Evolutionary conservation across 2,113 vertebrate genomes (phyloP), one percentile per base, ranked within the genome.

Genomic region (Charadrius vociferus): DNA sequence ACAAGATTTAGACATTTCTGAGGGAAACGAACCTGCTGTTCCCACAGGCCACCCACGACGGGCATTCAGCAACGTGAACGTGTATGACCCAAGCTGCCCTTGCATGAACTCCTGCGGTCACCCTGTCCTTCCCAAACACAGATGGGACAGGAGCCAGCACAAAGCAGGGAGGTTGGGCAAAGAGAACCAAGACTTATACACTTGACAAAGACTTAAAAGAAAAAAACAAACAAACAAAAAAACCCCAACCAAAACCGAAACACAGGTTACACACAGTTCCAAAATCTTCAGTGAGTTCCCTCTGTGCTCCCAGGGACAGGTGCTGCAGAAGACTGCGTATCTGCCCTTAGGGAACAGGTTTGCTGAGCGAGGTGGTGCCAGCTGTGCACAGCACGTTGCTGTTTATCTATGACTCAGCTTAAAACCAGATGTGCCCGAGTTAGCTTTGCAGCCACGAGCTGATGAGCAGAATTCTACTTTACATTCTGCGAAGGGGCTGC

Each of bases 91-190:
- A 0, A 12, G 32, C 12, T 10, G 43, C 22, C 19, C 14, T 24
- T 5, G 30, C 15, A 3, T 3, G 12, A 8, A 8, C 26, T 41
- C 3, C 0, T 8, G 34, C 10, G 14, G 26, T 24, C 34, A 3
- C 3, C 1, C 30, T 18, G 62, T 4, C 5, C 12, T 2, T 71
- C 21, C n/a, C 2, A 1, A 12, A 3, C 12, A 4, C 0, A 12
- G 49, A 9, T 4, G 14, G n/a, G 7, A 5, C 43, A 13, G 63
- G 34, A 72, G 49, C 4, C 1, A 50, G 39, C 32, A 11, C 36
- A 9, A 73, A 22, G 45, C 36, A 26, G 26, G 18, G 37, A 30
- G 71, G 73, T 8, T 45, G 1, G 41, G 39, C 24, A 24, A 23
- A 59, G 14, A 43, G 11, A 74, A n/a, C 19, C 11, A 15, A 50